These are phyloP conservation scores for Hydrozoanthus gracilis DNA, from an alignment of 92 coral and sea anemone genomes.

Conservation along the genomic window DNA sequence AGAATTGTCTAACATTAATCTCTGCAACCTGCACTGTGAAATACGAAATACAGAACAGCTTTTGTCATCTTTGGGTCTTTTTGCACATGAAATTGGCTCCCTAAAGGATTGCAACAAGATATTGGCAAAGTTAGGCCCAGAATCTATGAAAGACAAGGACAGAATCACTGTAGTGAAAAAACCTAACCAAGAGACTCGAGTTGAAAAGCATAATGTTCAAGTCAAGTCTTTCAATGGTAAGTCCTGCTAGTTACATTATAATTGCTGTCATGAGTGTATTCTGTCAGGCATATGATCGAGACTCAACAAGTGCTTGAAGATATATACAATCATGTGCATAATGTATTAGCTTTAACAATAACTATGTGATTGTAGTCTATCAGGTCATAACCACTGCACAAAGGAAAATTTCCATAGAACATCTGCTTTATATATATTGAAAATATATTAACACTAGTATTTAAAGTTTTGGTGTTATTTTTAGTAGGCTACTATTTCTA, in stretches of 20 bases:
- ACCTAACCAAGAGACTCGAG: slow-evolving; percentile 27
- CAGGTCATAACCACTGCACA: not conserved
- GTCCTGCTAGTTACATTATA: not conserved
- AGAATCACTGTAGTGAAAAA: slow-evolving; percentile 12
- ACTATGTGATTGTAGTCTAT: not conserved
- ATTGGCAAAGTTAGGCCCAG: slow-evolving; percentile 68
- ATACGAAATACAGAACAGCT: slow-evolving; percentile 56
- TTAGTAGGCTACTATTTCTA: slow-evolving; percentile 8
- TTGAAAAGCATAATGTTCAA: slow-evolving; percentile 33
- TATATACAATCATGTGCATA: too few species aligned
- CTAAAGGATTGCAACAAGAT: slow-evolving; percentile 57
- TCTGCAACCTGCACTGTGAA: slow-evolving; percentile 59
- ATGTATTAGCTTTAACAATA: not conserved
- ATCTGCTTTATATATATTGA: not conserved
- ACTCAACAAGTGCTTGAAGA: slow-evolving; percentile 4
- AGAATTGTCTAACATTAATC: slow-evolving; percentile 51
- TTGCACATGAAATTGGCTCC: slow-evolving; percentile 55
- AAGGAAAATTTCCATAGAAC: not conserved
- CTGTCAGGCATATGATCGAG: not conserved
- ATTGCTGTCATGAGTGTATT: not conserved
- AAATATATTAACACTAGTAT: not conserved
- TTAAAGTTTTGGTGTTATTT: not conserved
- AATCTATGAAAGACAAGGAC: slow-evolving; percentile 54
- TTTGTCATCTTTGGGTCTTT: slow-evolving; percentile 58
- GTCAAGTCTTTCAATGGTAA: slow-evolving; percentile 33